Percentiles rank a stretch among this genome's conserved stretches.
These are phyloP conservation scores for Nephrotoma appendiculata DNA, from an alignment of 2,888 invertebrate species.

Conservation along the genomic window DNA sequence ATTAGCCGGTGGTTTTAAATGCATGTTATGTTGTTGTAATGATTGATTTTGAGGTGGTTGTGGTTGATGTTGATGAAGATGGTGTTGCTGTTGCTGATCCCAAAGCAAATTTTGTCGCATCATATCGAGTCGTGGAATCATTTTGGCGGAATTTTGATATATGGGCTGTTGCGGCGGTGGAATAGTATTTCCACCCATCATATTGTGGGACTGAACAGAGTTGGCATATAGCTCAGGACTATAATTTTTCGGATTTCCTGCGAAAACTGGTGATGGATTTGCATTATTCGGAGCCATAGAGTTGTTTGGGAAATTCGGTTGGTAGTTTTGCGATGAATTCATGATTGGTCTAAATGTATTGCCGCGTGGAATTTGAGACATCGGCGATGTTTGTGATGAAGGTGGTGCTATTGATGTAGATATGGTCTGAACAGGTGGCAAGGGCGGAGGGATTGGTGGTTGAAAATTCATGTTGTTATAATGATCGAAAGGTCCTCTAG, in stretches of 20 bases:
- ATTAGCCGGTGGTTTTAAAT: slow-evolving; percentile 11
- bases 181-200: neutral
- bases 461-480: slow-evolving; percentile 6
- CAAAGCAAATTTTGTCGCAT: slow-evolving; percentile 12
- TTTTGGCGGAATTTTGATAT: neutral
- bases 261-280: neutral
- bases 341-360: slow-evolving; percentile 6
- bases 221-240: neutral
- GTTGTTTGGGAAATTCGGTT: neutral
- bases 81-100: slow-evolving; percentile 11
- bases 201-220: neutral
- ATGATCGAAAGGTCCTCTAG: slow-evolving; percentile 19
- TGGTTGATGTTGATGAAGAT: slow-evolving; percentile 10
- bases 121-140: slow-evolving; percentile 8
- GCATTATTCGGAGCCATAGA: neutral
- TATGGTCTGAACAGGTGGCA: slow-evolving; percentile 1
- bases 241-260: slow-evolving; percentile 1
- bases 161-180: neutral
- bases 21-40: slow-evolving; percentile 11
- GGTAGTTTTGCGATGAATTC: slow-evolving; percentile 5
- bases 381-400: neutral
- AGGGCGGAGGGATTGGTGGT: neutral
- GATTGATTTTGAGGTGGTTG: slow-evolving; percentile 11
- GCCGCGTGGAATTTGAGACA: neutral
- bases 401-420: neutral